Evolutionary conservation across 2,888 invertebrate genomes (phyloP).

Genomic region (Molorchus minor): DNA sequence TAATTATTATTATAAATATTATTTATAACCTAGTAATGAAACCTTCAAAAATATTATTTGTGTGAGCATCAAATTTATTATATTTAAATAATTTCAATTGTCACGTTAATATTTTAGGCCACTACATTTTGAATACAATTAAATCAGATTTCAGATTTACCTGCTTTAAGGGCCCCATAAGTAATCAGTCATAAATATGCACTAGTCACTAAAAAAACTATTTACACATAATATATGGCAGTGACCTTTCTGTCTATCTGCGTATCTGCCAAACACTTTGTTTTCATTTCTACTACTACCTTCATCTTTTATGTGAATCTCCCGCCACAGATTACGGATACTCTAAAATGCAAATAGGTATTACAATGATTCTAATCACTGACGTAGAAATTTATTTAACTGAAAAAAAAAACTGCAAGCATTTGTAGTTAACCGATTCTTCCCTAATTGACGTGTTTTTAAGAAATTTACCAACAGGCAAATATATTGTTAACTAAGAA

Average conservation of each 20-base stretch:
- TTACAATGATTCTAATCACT: background rate
- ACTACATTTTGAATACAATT: slow-evolving; percentile 5
- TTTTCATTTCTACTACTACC: slow-evolving; percentile 24
- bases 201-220: slow-evolving; percentile 24
- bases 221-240: slow-evolving; percentile 26
- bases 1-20: too few species aligned
- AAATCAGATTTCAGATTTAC: slow-evolving; percentile 1
- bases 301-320: slow-evolving; percentile 37
- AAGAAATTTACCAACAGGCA: too few species aligned
- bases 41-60: slow-evolving; percentile 4
- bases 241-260: slow-evolving; percentile 28
- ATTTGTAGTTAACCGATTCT: too few species aligned
- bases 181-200: slow-evolving; percentile 1
- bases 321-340: slow-evolving; percentile 29
- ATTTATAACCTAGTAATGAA: background rate
- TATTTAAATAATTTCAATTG: slow-evolving; percentile 17
- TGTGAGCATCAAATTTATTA: background rate
- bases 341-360: slow-evolving; percentile 9
- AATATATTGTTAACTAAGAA: too few species aligned
- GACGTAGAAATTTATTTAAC: background rate
- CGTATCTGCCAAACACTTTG: slow-evolving; percentile 21
- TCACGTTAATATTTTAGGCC: slow-evolving; percentile 21
- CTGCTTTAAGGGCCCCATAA: slow-evolving; percentile 25
- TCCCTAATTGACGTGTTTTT: too few species aligned
- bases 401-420: too few species aligned